These are phyloP conservation scores for Drosophila heteroneura DNA, from an alignment of 2,888 invertebrate species.

Conservation along the genomic window DNA sequence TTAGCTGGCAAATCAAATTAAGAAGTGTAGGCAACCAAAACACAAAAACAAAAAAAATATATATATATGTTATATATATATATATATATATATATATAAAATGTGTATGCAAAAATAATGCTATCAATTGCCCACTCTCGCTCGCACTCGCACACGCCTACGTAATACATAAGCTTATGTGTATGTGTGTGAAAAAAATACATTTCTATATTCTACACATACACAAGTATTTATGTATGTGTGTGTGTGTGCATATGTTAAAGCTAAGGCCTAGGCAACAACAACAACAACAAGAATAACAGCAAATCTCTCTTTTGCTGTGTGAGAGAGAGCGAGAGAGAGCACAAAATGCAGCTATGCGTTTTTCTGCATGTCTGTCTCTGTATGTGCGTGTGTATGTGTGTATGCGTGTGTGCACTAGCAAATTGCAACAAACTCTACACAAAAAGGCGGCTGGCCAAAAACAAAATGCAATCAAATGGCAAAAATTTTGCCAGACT, in stretches of 20 bases:
- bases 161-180: conserved; percentile 15
- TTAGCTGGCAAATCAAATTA: conserved; percentile 76
- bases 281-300: conserved; percentile 10
- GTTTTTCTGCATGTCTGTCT: conserved; percentile 64
- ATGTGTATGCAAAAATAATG: conserved; percentile 24
- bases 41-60: conserved; percentile 16
- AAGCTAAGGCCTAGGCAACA: conserved; percentile 47
- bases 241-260: conserved; percentile 20
- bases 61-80: not conserved
- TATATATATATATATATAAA: not conserved
- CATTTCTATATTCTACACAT: conserved; percentile 56
- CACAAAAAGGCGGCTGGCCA: conserved; percentile 58
- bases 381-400: conserved; percentile 10
- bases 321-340: conserved; percentile 55
- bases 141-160: not conserved
- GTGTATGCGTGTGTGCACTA: conserved; percentile 52
- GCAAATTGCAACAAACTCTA: conserved; percentile 64
- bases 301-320: conserved; percentile 39
- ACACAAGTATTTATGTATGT: conserved; percentile 9
- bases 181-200: conserved; percentile 34
- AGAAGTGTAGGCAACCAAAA: conserved; percentile 41
- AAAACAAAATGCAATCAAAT: conserved; percentile 74
- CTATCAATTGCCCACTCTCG: conserved; percentile 3
- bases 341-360: conserved; percentile 66
- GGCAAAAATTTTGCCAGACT: conserved; percentile 78